These are phyloP conservation scores for Caretta caretta DNA, from an alignment of 2,113 vertebrate species.

Conservation along the genomic window DNA sequence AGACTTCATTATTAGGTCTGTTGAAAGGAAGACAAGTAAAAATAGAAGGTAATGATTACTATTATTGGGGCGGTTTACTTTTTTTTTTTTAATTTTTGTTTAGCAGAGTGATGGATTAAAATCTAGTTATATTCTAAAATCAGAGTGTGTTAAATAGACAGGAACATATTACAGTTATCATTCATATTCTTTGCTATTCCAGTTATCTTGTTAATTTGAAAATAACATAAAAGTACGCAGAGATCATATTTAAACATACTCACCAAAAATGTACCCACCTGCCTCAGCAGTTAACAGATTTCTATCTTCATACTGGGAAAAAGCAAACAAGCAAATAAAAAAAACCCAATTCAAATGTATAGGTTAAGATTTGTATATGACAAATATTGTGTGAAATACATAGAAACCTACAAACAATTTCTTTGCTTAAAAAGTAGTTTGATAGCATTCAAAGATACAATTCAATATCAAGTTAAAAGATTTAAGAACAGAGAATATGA, in stretches of 20 bases:
- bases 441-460: conserved; percentile 68
- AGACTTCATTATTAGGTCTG: conserved; percentile 56
- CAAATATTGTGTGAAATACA: conserved; percentile 57
- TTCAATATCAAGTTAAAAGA: conserved; percentile 66
- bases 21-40: conserved; percentile 39
- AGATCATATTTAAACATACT: conserved; percentile 67
- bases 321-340: rapidly evolving
- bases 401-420: conserved; percentile 62
- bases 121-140: conserved; percentile 8
- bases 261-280: conserved; percentile 56
- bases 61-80: conserved; percentile 4
- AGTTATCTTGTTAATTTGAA: conserved; percentile 50
- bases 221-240: conserved; percentile 60
- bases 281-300: conserved; percentile 50
- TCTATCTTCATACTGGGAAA: conserved; percentile 50
- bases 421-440: conserved; percentile 70
- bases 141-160: conserved; percentile 49
- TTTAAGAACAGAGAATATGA: conserved; percentile 73
- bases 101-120: conserved; percentile 37
- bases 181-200: conserved; percentile 44
- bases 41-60: conserved; percentile 38
- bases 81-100: conserved; percentile 41
- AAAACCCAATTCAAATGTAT: conserved; percentile 34
- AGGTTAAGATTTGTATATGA: conserved; percentile 55
- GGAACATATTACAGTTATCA: conserved; percentile 22